A percentile compares a stretch with the other conserved stretches of the same genome.
Conservation (phyloP, 2,797 vertebrate genomes). For the Cryptoprocta ferox region DNA sequence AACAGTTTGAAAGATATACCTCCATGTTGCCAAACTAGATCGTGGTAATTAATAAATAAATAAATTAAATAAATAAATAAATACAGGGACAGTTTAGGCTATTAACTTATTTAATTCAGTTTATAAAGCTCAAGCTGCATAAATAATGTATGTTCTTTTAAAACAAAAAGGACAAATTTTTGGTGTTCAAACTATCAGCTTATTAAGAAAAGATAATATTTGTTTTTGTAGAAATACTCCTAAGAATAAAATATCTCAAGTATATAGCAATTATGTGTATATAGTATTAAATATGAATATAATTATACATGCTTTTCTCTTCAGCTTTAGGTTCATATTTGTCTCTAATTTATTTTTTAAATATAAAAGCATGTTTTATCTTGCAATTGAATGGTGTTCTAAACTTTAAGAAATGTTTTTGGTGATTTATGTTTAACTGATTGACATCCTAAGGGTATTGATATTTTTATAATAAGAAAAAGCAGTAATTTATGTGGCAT, state of each 20-base stretch:
- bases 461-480: constrained; percentile 83
- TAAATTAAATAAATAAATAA: constrained; percentile 79
- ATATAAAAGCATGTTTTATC: constrained; percentile 85
- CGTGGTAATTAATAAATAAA: constrained; percentile 45
- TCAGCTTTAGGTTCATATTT: constrained; percentile 78
- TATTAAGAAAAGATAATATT: constrained; percentile 76
- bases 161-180: constrained; percentile 76
- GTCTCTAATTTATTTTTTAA: constrained; percentile 84
- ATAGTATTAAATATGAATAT: constrained; percentile 79
- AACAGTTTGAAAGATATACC: constrained; percentile 87
- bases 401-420: constrained; percentile 78
- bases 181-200: constrained; percentile 81
- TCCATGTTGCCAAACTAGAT: constrained; percentile 87
- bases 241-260: constrained; percentile 74
- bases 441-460: constrained; percentile 78
- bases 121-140: constrained; percentile 80
- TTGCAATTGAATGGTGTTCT: constrained; percentile 81
- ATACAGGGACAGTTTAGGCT: constrained; percentile 83
- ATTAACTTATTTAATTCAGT: constrained; percentile 82
- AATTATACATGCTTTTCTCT: constrained; percentile 81
- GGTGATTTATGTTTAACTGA: constrained; percentile 82
- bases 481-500: constrained; percentile 82
- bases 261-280: constrained; percentile 83
- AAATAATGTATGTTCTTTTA: constrained; percentile 79
- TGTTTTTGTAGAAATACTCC: constrained; percentile 80